Base-by-base conservation (phyloP, 53 echinoderm and acorn worm genomes). In the Henricia sp. region DNA sequence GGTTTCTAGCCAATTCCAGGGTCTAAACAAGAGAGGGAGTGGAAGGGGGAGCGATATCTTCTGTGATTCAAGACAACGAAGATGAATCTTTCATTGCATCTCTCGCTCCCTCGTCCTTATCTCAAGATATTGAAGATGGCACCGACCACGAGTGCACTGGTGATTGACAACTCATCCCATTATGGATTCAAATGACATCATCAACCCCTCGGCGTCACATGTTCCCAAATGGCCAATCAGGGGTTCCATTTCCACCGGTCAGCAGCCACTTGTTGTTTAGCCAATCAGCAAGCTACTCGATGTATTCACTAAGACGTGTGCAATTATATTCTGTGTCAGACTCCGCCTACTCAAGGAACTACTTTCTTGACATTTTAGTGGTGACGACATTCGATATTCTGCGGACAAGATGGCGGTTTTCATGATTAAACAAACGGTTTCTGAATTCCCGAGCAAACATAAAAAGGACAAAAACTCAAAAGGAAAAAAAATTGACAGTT, bases 361-460 rank as follows among this genome's bases (percentile, higher is more conserved):
- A 80, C 80, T 80, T 80, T 80, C 24, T 80, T 80, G 80, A 80
- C 80, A 80, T 80, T 80, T 80, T 63, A 80, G 44, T 80, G 80
- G 35, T 16, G 35, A 57, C 2, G 80, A 80, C 64, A 80, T 33
- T 40, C 21, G 80, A 80, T 80, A 80, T 29, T 17, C 32, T 30
- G 30, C 43, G 38, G 43, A 32, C 62, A 80, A 80, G 63, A 63
- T 80, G 48, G 63, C 58, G 38, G 62, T 57, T n/a, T 80, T 64
- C 44, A 64, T 44, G 64, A 38, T 44, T 64, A 44, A 80, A 80
- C 80, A 57, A 64, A 80, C 50, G 33, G 64, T 38, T 28, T 3
- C 17, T 20, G 11, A 25, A 29, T 62, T 60, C 77, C 21, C 24
- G 0, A 32, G 42, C 33, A 32, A 20, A 40, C 36, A 52, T 13